phyloP scores from a whole-genome alignment of 2,113 vertebrate genomes.

The Urocolius indicus region DNA sequence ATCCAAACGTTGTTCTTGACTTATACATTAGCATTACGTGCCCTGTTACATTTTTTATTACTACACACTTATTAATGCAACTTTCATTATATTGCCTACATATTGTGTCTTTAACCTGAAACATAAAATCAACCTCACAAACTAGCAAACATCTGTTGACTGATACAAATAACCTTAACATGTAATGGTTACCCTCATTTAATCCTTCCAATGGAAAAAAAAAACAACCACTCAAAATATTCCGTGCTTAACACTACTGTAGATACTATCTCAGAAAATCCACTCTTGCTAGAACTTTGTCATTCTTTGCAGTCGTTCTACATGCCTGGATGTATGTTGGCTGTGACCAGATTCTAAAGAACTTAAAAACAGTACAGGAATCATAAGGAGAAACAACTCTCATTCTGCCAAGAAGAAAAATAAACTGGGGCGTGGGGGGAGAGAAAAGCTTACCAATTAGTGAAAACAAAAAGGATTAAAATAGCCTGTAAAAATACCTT shows the following conservation, averaged over 20 bases:
- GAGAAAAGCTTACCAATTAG: background rate
- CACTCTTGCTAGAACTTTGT: background rate
- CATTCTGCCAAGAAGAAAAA: background rate
- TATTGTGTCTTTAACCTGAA: background rate
- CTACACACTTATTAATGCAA: background rate
- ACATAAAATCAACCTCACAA: background rate
- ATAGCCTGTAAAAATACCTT: constrained; percentile 81
- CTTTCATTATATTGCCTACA: background rate
- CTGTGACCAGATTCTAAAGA: background rate
- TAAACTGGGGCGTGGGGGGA: background rate
- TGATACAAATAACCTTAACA: background rate
- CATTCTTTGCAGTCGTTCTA: background rate
- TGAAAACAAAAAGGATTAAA: background rate
- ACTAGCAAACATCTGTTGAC: background rate
- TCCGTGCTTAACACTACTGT: background rate
- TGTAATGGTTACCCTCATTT: background rate
- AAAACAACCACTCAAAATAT: background rate
- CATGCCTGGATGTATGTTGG: background rate
- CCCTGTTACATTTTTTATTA: background rate
- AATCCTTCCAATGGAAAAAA: background rate
- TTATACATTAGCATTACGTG: background rate
- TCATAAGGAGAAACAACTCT: background rate
- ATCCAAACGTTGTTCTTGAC: background rate
- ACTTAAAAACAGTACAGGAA: background rate
- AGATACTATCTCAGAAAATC: background rate